Evolutionary conservation across 2,797 vertebrate genomes (phyloP).

Genomic region (Emys orbicularis): DNA sequence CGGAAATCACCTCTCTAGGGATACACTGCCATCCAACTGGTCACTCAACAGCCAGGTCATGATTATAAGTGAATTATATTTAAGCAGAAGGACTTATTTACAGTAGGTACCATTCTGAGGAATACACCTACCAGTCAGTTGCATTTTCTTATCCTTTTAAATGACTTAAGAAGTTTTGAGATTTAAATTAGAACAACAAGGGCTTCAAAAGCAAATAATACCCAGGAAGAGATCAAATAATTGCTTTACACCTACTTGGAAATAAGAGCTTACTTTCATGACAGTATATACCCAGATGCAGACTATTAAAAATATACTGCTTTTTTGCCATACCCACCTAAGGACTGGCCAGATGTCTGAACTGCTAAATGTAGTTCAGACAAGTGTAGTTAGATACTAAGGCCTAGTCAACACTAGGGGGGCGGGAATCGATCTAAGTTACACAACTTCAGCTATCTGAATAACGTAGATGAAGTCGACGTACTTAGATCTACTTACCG

Average conservation of each 20-base stretch:
- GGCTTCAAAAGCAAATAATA: background rate
- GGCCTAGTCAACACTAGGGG: too few relatives aligned
- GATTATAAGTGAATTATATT: constrained; percentile 9
- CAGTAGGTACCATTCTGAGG: background rate
- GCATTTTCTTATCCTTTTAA: constrained; percentile 4
- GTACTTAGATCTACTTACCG: too few relatives aligned
- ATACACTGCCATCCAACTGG: background rate
- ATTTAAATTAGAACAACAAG: background rate
- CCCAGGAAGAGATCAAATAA: background rate
- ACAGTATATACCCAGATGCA: background rate
- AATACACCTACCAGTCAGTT: background rate
- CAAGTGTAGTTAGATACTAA: background rate
- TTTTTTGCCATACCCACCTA: background rate
- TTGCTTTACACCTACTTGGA: background rate
- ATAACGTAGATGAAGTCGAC: too few relatives aligned
- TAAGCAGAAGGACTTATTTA: background rate
- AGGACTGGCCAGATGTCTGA: background rate
- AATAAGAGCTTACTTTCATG: background rate
- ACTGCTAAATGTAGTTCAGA: background rate
- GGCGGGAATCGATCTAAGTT: too few relatives aligned
- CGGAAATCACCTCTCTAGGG: background rate
- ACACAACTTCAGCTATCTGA: too few relatives aligned
- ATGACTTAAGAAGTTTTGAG: background rate
- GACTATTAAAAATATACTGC: background rate
- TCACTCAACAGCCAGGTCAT: background rate